Percentiles rank a stretch among this genome's conserved stretches.
Conservation (phyloP, 2,113 vertebrate genomes). For the Lanius ludovicianus region DNA sequence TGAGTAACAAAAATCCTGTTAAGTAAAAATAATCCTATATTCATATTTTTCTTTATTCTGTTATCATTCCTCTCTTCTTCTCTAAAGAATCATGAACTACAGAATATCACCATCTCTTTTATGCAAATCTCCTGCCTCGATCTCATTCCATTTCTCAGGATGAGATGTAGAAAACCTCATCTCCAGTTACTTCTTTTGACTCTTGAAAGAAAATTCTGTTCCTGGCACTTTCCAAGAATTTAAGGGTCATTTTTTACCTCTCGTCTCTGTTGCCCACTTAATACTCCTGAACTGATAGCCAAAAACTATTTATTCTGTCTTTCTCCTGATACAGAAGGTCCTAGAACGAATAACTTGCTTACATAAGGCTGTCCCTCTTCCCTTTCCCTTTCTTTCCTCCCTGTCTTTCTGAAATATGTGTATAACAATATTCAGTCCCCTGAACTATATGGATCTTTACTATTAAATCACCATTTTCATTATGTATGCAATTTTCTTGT, state of each 20-base stretch:
- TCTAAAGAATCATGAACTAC: not conserved
- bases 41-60: not conserved
- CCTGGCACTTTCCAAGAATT: not conserved
- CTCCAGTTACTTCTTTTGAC: not conserved
- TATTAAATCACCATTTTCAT: not conserved
- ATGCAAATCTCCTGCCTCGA: not conserved
- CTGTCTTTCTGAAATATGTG: not conserved
- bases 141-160: not conserved
- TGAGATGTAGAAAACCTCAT: not conserved
- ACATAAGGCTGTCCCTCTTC: not conserved
- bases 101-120: not conserved
- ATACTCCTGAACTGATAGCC: not conserved
- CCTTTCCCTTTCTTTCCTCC: not conserved
- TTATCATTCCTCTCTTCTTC: not conserved
- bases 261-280: not conserved
- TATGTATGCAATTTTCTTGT: not conserved
- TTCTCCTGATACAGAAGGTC: not conserved
- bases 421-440: not conserved
- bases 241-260: not conserved
- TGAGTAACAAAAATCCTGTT: not conserved
- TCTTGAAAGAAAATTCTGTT: not conserved
- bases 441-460: not conserved
- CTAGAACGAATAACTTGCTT: not conserved
- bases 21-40: not conserved
- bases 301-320: not conserved